Percentiles rank a stretch among this genome's conserved stretches.
phyloP scores from a whole-genome alignment of 2,797 vertebrate genomes.

The Sebastes trivittatus region DNA sequence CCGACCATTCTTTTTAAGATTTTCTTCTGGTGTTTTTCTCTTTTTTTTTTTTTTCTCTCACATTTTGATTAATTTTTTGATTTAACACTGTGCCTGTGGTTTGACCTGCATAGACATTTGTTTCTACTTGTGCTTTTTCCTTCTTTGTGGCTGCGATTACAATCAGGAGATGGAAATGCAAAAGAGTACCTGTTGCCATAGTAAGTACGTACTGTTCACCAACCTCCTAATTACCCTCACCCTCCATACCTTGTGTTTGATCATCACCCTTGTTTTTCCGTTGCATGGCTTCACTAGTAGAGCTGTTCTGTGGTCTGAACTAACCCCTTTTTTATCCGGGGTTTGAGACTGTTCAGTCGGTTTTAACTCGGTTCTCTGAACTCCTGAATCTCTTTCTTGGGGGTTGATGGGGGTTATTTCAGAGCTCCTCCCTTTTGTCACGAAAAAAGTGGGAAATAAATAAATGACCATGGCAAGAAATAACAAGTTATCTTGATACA shows the following conservation, averaged over 20 bases:
- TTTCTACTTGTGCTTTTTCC: slow-evolving; percentile 98
- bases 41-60: neutral
- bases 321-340: slow-evolving; percentile 45
- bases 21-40: slow-evolving; percentile 45
- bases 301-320: slow-evolving; percentile 73
- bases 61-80: slow-evolving; percentile 55
- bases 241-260: slow-evolving; percentile 68
- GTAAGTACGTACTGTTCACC: slow-evolving; percentile 93
- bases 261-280: slow-evolving; percentile 33
- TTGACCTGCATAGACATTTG: slow-evolving; percentile 95
- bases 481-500: neutral
- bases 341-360: slow-evolving; percentile 24
- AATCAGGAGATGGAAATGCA: slow-evolving; percentile 98
- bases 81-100: slow-evolving; percentile 92
- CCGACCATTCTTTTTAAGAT: slow-evolving; percentile 83
- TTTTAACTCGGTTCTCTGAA: slow-evolving; percentile 6
- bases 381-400: slow-evolving; percentile 22
- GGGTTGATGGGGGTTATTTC: slow-evolving; percentile 72
- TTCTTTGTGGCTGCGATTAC: slow-evolving; percentile 97
- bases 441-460: neutral
- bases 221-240: slow-evolving; percentile 54
- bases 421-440: slow-evolving; percentile 50
- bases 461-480: neutral
- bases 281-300: slow-evolving; percentile 82
- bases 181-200: slow-evolving; percentile 99